Conservation (phyloP, 2,797 vertebrate species). For the Heteromormyrus szaboi region DNA sequence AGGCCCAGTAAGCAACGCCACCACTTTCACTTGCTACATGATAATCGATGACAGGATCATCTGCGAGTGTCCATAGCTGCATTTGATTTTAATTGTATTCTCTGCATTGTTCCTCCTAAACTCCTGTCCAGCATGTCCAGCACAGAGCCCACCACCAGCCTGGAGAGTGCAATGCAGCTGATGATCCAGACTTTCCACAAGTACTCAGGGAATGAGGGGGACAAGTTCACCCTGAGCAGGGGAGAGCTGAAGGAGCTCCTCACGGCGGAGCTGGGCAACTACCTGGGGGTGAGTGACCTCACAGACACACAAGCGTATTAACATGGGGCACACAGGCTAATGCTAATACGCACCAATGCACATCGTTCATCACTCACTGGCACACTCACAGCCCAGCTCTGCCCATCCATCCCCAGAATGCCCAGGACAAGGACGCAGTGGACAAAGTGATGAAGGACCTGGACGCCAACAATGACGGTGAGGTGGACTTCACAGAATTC, state of each 20-base stretch:
- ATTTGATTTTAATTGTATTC: neutral
- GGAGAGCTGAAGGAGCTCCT: conserved; percentile 67
- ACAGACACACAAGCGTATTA: conserved; percentile 15
- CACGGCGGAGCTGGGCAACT: conserved; percentile 67
- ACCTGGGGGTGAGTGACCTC: conserved; percentile 58
- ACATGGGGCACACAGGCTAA: neutral
- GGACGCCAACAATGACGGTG: conserved; percentile 70
- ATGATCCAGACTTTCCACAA: conserved; percentile 76
- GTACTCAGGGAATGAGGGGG: conserved; percentile 71
- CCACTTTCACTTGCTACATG: neutral
- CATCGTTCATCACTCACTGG: conserved; percentile 25
- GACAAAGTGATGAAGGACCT: conserved; percentile 73
- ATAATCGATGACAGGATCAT: neutral
- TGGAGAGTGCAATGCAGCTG: conserved; percentile 75
- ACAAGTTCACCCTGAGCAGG: conserved; percentile 68
- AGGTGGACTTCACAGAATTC: conserved; percentile 77
- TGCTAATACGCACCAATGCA: neutral
- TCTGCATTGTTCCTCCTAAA: neutral
- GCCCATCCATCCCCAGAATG: conserved; percentile 46
- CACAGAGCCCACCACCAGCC: conserved; percentile 63
- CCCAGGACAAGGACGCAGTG: conserved; percentile 70
- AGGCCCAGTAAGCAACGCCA: neutral
- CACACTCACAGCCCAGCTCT: neutral
- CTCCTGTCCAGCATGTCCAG: conserved; percentile 65
- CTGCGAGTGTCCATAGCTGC: neutral